Percentiles rank a stretch among this genome's conserved stretches.
phyloP scores from a whole-genome alignment of 2,113 vertebrate genomes.

The Halichoeres trimaculatus region DNA sequence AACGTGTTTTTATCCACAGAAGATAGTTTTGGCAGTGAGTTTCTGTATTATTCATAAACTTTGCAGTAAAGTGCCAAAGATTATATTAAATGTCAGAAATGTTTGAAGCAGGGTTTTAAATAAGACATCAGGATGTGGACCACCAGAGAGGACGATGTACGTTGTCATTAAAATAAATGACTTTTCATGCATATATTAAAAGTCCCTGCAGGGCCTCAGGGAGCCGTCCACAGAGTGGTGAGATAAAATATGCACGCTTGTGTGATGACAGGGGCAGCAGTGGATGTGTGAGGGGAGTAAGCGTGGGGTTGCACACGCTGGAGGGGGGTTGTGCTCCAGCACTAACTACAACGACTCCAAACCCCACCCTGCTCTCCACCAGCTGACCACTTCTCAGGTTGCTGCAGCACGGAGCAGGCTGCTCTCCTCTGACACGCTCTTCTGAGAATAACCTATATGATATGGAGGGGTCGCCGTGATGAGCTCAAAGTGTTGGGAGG shows the following conservation, averaged over 20 bases:
- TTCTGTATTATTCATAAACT: background rate
- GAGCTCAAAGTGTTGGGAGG: background rate
- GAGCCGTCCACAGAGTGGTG: constrained; percentile 22
- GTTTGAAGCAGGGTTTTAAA: background rate
- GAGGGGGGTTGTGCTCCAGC: background rate
- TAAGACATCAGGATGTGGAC: constrained; percentile 7
- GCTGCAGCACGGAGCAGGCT: background rate
- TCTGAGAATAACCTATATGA: constrained; percentile 3
- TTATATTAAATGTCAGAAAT: constrained; percentile 16
- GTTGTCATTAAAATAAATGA: constrained; percentile 46
- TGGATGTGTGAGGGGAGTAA: too few species aligned
- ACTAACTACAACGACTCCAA: constrained; percentile 30
- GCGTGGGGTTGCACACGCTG: background rate
- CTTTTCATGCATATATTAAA: constrained; percentile 36
- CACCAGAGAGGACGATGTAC: constrained; percentile 17
- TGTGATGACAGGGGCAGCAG: background rate
- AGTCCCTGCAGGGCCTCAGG: constrained; percentile 10
- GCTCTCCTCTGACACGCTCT: constrained; percentile 9
- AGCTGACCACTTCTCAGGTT: constrained; percentile 19
- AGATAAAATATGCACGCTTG: constrained; percentile 39
- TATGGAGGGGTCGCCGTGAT: constrained; percentile 17
- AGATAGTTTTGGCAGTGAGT: too few species aligned
- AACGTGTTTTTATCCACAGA: background rate
- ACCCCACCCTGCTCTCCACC: background rate
- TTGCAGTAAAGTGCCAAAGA: background rate